phyloP scores from a whole-genome alignment of 2,113 vertebrate genomes.

The Poeciliopsis occidentalis region DNA sequence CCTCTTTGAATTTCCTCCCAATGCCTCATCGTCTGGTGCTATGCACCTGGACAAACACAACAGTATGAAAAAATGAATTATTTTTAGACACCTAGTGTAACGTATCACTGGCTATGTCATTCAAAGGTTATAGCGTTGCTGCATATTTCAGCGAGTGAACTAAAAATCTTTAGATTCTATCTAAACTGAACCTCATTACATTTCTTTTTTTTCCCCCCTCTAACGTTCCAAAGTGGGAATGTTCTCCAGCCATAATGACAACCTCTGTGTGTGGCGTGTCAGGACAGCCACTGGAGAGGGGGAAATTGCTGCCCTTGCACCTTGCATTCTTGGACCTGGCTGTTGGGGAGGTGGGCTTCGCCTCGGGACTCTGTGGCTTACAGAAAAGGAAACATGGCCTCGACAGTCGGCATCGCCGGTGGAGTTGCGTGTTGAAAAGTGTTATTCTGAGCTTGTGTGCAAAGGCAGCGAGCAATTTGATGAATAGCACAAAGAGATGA shows the following conservation, averaged over 20 bases:
- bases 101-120: background rate
- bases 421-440: conserved; percentile 31
- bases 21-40: conserved; percentile 25
- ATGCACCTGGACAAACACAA: conserved; percentile 76
- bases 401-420: conserved; percentile 16
- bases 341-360: conserved; percentile 1
- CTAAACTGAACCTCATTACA: background rate
- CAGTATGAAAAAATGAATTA: conserved; percentile 50
- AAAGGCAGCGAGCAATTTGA: conserved; percentile 15
- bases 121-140: background rate
- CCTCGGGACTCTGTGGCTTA: conserved; percentile 21
- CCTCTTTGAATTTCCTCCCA: conserved; percentile 20
- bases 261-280: conserved; percentile 67
- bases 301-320: conserved; percentile 75
- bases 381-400: conserved; percentile 23
- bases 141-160: no score
- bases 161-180: conserved; percentile 26
- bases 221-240: conserved; percentile 13
- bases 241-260: conserved; percentile 42
- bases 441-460: conserved; percentile 21
- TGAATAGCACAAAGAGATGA: background rate
- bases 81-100: background rate
- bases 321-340: conserved; percentile 68
- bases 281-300: conserved; percentile 35
- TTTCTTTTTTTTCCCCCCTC: background rate